Evolutionary conservation across 2,888 invertebrate genomes (phyloP).

Genomic region (Pyrgus malvae): DNA sequence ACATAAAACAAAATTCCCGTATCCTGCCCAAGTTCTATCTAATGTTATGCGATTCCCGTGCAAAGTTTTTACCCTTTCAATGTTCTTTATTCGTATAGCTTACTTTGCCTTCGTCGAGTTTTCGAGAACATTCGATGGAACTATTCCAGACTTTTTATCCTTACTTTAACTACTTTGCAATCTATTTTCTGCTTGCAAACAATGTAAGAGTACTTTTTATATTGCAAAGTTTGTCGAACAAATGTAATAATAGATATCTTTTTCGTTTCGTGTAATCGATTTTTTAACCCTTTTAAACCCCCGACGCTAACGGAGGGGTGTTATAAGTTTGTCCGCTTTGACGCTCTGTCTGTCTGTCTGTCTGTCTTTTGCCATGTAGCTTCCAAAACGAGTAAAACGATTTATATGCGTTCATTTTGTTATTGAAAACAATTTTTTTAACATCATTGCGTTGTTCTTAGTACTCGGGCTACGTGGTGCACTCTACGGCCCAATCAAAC

Average conservation of each 20-base stretch:
- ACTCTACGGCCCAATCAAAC: too few species aligned
- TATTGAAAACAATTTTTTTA: too few species aligned
- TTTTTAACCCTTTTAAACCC: too few species aligned
- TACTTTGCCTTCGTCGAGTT: constrained; percentile 25
- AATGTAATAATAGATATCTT: constrained; percentile 9
- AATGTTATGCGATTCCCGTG: constrained; percentile 26
- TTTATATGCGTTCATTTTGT: too few species aligned
- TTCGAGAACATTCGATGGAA: constrained; percentile 27
- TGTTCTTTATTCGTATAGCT: constrained; percentile 27
- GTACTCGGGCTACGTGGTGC: too few species aligned
- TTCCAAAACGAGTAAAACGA: too few species aligned
- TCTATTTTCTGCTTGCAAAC: constrained; percentile 27
- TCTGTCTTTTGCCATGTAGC: too few species aligned
- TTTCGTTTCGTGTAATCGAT: too few species aligned
- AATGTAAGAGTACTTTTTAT: constrained; percentile 17
- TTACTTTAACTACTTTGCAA: constrained; percentile 27
- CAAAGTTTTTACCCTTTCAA: constrained; percentile 27
- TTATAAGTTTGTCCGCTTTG: too few species aligned
- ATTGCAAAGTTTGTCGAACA: constrained; percentile 5
- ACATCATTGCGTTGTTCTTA: too few species aligned
- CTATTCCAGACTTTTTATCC: constrained; percentile 26
- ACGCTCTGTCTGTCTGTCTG: too few species aligned
- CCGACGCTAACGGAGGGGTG: too few species aligned
- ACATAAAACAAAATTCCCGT: constrained; percentile 21
- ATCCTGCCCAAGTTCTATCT: constrained; percentile 21